These are phyloP conservation scores for Tetrao urogallus DNA, from an alignment of 2,113 vertebrate species.

Conservation along the genomic window DNA sequence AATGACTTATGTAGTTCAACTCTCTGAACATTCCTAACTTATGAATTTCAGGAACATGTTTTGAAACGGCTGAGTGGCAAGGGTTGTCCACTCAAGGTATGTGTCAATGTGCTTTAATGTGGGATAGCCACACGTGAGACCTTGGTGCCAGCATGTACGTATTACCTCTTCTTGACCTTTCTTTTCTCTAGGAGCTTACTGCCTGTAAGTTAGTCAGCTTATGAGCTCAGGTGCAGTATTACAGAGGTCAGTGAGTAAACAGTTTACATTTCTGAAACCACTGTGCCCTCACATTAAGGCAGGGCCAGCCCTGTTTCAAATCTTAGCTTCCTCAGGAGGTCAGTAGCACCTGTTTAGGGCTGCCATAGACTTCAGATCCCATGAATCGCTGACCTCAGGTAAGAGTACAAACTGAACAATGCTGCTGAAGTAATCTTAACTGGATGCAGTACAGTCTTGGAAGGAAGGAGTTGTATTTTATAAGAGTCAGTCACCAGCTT, in stretches of 20 bases:
- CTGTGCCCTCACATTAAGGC: background rate
- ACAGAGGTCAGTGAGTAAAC: background rate
- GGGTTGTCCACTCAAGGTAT: background rate
- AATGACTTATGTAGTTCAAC: background rate
- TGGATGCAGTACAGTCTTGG: background rate
- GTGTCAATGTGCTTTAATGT: background rate
- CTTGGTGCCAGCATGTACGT: background rate
- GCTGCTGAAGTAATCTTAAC: background rate
- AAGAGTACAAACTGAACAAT: background rate
- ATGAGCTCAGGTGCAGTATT: constrained; percentile 25
- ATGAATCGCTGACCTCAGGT: background rate
- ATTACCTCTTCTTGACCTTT: background rate
- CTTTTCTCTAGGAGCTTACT: background rate
- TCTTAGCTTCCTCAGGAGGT: background rate
- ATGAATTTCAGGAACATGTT: background rate
- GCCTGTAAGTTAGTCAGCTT: background rate
- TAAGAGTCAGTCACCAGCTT: background rate
- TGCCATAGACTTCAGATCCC: background rate
- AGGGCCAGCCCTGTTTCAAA: background rate
- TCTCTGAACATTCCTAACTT: constrained; percentile 1
- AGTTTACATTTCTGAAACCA: background rate
- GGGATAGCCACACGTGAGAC: background rate
- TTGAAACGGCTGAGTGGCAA: background rate
- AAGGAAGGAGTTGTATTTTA: background rate
- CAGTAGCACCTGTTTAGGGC: background rate